A percentile compares a stretch with the other conserved stretches of the same genome.
phyloP scores from a whole-genome alignment of 2,888 invertebrate species.

The Chaitophorus viminalis region DNA sequence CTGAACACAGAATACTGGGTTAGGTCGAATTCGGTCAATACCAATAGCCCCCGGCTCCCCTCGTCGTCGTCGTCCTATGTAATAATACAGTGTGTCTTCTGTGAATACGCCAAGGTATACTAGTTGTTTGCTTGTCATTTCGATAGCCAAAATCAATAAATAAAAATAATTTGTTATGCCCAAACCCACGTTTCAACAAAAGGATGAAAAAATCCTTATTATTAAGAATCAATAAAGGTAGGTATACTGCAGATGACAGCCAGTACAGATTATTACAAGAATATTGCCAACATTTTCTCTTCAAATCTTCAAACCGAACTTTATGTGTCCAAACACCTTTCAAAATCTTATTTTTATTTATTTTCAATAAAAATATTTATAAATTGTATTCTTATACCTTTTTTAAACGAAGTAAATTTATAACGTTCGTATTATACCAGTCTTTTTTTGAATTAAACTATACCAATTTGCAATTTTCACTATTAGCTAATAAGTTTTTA shows the following conservation, averaged over 20 bases:
- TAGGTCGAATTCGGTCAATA: background rate
- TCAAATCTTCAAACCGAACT: background rate
- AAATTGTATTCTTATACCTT: no score
- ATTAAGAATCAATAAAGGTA: slow-evolving; percentile 8
- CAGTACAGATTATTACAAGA: slow-evolving; percentile 1
- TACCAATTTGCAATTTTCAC: no score
- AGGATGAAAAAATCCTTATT: slow-evolving; percentile 21
- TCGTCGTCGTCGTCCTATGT: background rate
- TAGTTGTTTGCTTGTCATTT: background rate
- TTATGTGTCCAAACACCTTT: no score
- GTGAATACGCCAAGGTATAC: background rate
- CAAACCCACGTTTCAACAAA: background rate
- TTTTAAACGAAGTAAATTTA: no score
- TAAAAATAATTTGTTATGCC: background rate
- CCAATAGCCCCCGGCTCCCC: background rate
- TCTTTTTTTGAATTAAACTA: no score
- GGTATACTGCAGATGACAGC: slow-evolving; percentile 2
- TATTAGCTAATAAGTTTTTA: no score
- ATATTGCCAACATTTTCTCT: background rate
- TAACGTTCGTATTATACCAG: no score
- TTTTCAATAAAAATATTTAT: no score
- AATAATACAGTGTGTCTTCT: background rate
- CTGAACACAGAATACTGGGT: slow-evolving; percentile 5
- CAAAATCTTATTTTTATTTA: no score
- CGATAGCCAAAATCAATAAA: slow-evolving; percentile 11